A percentile compares a stretch with the other conserved stretches of the same genome.
Evolutionary conservation across 2,113 vertebrate species (phyloP).

Genomic region (Azemiops feae): DNA sequence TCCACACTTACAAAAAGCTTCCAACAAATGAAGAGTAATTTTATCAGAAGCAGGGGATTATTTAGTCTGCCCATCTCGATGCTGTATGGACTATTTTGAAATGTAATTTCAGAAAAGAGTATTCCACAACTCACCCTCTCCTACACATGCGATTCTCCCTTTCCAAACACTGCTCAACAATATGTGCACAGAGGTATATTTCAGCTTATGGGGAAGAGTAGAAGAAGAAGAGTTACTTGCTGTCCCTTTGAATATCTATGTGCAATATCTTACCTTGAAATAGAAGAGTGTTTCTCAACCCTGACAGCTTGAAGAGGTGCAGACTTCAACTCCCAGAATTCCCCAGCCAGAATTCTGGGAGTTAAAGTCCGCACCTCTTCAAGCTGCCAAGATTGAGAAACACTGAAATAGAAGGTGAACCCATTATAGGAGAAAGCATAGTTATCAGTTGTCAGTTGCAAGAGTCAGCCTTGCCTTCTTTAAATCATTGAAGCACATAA

Average conservation of each 20-base stretch:
- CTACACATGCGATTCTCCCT: not conserved
- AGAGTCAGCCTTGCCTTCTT: not conserved
- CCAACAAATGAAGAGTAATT: not conserved
- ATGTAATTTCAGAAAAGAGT: slow-evolving; percentile 1
- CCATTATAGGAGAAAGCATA: not conserved
- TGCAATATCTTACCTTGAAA: not conserved
- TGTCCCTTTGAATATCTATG: no score
- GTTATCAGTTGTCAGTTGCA: not conserved
- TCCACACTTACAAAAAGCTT: not conserved
- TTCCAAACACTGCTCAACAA: not conserved
- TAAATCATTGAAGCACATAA: not conserved
- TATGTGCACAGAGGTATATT: not conserved
- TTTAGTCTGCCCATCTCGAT: not conserved
- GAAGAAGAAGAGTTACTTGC: not conserved
- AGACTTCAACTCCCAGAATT: no score
- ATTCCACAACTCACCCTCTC: not conserved
- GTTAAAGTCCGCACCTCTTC: no score
- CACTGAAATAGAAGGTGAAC: not conserved
- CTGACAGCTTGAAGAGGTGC: no score
- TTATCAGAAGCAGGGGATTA: not conserved
- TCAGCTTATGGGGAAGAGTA: not conserved
- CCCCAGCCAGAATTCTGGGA: no score
- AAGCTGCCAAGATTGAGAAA: no score
- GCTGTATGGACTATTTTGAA: not conserved
- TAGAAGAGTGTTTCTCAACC: no score